A percentile compares a stretch with the other conserved stretches of the same genome.
These are phyloP conservation scores for Sebastes fasciatus DNA, from an alignment of 2,113 vertebrate species.

Conservation along the genomic window DNA sequence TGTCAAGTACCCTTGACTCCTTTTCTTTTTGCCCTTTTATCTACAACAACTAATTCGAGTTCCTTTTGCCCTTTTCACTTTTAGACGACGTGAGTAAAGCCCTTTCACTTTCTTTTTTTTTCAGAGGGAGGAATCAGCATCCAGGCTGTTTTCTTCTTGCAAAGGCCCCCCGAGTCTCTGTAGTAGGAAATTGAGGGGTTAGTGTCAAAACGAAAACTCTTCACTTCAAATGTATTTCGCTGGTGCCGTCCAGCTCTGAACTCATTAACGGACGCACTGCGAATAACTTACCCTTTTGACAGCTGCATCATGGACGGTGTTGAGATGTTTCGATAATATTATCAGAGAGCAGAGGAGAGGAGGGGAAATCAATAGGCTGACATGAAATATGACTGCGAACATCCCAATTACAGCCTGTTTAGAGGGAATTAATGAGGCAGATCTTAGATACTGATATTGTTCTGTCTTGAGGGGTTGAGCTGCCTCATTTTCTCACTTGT, in stretches of 20 bases:
- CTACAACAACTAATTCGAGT: slow-evolving; percentile 99
- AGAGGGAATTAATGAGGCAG: slow-evolving; percentile 84
- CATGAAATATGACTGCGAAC: slow-evolving; percentile 93
- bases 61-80: slow-evolving; percentile 99
- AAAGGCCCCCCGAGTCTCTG: slow-evolving; percentile 60
- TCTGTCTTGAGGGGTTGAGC: slow-evolving; percentile 66
- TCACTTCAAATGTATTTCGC: slow-evolving; percentile 92
- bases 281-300: slow-evolving; percentile 94
- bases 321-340: slow-evolving; percentile 96
- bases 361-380: slow-evolving; percentile 94
- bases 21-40: slow-evolving; percentile 99
- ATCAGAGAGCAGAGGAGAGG: slow-evolving; percentile 80
- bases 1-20: slow-evolving; percentile 99
- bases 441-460: slow-evolving; percentile 79
- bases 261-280: slow-evolving; percentile 89
- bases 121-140: slow-evolving; percentile 51
- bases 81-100: slow-evolving; percentile 91
- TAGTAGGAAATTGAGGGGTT: slow-evolving; percentile 91
- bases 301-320: slow-evolving; percentile 91
- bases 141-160: slow-evolving; percentile 43
- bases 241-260: slow-evolving; percentile 82
- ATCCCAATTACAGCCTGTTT: slow-evolving; percentile 96
- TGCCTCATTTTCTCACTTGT: slow-evolving; percentile 72
- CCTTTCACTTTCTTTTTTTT: slow-evolving; percentile 75
- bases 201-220: slow-evolving; percentile 95